Evolutionary conservation across 2,888 invertebrate species (phyloP), one percentile per base, ranked within the genome.

Genomic region (Yponomeuta plumbellus): DNA sequence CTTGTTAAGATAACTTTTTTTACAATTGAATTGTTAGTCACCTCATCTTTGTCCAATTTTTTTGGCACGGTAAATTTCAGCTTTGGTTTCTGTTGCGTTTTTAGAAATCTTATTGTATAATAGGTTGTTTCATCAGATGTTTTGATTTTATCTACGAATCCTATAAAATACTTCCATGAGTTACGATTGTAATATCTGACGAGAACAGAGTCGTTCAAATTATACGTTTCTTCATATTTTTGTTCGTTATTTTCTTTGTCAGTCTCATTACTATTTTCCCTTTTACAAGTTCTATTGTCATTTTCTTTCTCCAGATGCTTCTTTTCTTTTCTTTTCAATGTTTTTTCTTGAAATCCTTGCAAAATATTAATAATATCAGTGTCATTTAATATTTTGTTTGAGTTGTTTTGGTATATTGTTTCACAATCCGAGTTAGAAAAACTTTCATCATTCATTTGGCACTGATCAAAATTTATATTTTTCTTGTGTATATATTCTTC

Each of bases 401-500:
- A 52, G 44, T 52, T 17, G 44, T 52, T 52, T 52, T 52, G 44
- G 44, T 52, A 52, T 52, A 17, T 52, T 52, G 44, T 52, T 52
- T 52, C 44, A 52, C 44, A 52, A 17, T 44, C 17, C 17, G 44
- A 52, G 44, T 17, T 52, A 52, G 44, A 52, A 52, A 52, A 52
- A 52, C 44, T 52, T 52, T 52, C 44, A 52, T 52, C 44, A 52
- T 52, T 52, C 44, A 52, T 52, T 13, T 52, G 44, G 44, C 44
- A 52, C 44, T 52, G 44, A 52, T 52, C 44, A 52, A 52, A 52
- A 52, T 52, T 52, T 52, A 52, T 52, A 52, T 52, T 52, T 52
- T 52, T 52, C 44, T 52, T 52, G 44, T 52, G 44, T 52, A 52
- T 52, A 52, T 52, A 52, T 52, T 52, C 44, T 52, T 52, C 44